phyloP scores from a whole-genome alignment of 1,140 invertebrate species.

The Dysdera silvatica region DNA sequence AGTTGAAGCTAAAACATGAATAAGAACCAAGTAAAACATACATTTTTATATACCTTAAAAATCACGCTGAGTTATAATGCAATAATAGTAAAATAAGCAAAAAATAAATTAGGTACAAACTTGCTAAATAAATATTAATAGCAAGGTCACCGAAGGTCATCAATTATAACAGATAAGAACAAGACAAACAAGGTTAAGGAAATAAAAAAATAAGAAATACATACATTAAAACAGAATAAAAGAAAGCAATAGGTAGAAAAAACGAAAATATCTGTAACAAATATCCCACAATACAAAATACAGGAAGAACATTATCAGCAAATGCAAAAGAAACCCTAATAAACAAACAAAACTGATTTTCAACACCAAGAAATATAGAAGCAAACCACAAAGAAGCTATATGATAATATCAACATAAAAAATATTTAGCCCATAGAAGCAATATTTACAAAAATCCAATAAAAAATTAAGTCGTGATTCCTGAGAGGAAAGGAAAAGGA shows the following conservation, averaged over 20 bases:
- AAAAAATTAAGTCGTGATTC: not conserved
- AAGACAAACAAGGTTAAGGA: not conserved
- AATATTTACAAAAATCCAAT: not conserved
- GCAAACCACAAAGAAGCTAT: not conserved
- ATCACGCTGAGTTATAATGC: too few relatives aligned
- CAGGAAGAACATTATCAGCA: not conserved
- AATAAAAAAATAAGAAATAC: not conserved
- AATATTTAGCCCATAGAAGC: not conserved
- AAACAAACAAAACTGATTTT: not conserved
- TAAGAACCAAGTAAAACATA: too few relatives aligned
- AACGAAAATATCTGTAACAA: not conserved
- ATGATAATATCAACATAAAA: not conserved
- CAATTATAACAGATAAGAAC: not conserved
- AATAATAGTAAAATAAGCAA: not conserved
- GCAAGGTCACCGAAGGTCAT: slow-evolving; percentile 27
- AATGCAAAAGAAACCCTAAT: not conserved
- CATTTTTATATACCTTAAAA: too few relatives aligned
- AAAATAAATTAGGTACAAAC: not conserved
- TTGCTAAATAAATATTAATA: not conserved
- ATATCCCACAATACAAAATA: not conserved
- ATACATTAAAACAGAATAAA: not conserved
- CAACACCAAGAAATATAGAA: not conserved
- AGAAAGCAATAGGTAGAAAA: not conserved
- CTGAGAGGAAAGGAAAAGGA: not conserved
- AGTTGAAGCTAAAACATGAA: too few relatives aligned